Evolutionary conservation across 2,888 invertebrate genomes (phyloP), one percentile per base, ranked within the genome.

Genomic region (Zeuzera pyrina): DNA sequence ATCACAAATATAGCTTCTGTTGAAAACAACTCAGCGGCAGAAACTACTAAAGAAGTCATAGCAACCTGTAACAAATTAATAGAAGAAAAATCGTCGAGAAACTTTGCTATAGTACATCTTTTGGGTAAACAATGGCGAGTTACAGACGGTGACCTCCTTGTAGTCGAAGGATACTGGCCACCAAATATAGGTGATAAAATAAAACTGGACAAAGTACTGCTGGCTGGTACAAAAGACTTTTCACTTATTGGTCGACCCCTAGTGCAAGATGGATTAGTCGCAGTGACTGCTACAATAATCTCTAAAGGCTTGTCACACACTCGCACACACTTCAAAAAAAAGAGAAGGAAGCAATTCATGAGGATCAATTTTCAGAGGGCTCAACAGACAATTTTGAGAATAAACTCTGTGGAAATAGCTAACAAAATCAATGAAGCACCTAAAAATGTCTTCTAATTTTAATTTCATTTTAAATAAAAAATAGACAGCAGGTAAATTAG

Each of bases 71-170:
- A 92, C 49, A 69, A 74, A 30, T 83, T 90, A 42, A 79, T 91
- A 13, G 69, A 77, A 41, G 71, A 84, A 8, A 72, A 85, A 22
- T 69, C 85, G 7, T 89, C 90, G 3, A 77, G 92, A 22, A 79
- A 90, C 40, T 96, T 95, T 71, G 95, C 95, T 0, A 87, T 95
- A 1, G 86, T 96, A 1, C 91, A 94, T 49, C 49, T 95, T 11
- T 84, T 89, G 38, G 94, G 94, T 7, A 93, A 91, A 67, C 95
- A 95, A 56, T 93, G 90, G 71, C 91, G 94, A 70, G 85, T 96
- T 0, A 94, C 94, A 0, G 85, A 89, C 35, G 94, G 92, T n/a
- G 96, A 96, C 70, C 77, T 95, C 2, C 85, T 96, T 15, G 84
- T 94, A 0, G 78, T 95, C 1, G 91, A 93, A 69, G 93, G 93